These are phyloP conservation scores for Amyelois transitella DNA, from an alignment of 1,140 invertebrate genomes.

Conservation along the genomic window DNA sequence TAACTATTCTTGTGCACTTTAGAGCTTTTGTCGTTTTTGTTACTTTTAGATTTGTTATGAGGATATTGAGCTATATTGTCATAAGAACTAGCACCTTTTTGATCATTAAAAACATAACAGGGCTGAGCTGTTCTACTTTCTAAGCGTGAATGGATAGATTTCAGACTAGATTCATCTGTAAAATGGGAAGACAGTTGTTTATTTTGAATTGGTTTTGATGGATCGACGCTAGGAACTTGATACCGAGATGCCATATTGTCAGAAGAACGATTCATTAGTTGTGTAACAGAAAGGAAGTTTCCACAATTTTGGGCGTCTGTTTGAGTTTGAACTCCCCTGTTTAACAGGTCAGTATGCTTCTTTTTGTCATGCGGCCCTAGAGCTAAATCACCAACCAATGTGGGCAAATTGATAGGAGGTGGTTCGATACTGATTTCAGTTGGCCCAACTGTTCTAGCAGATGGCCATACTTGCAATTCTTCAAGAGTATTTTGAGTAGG, in stretches of 20 bases:
- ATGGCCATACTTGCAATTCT: conserved; percentile 62
- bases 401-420: conserved; percentile 63
- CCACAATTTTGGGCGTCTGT: conserved; percentile 55
- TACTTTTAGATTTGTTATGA: conserved; percentile 45
- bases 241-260: conserved; percentile 50
- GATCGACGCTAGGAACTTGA: conserved; percentile 39
- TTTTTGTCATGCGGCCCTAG: conserved; percentile 67
- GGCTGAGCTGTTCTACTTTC: conserved; percentile 47
- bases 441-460: conserved; percentile 52
- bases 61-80: conserved; percentile 48
- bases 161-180: conserved; percentile 39
- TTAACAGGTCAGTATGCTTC: conserved; percentile 41
- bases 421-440: conserved; percentile 67
- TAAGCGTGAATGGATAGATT: conserved; percentile 34
- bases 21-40: conserved; percentile 50
- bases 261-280: conserved; percentile 63
- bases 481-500: conserved; percentile 49
- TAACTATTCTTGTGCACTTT: conserved; percentile 66
- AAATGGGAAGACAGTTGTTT: conserved; percentile 46
- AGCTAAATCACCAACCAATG: conserved; percentile 62
- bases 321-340: conserved; percentile 30
- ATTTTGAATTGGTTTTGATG: conserved; percentile 27
- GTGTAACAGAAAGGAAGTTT: conserved; percentile 64
- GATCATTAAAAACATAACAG: conserved; percentile 54
- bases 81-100: conserved; percentile 40